Conservation (phyloP, 2,888 invertebrate genomes). For the Prenolepis imparis region DNA sequence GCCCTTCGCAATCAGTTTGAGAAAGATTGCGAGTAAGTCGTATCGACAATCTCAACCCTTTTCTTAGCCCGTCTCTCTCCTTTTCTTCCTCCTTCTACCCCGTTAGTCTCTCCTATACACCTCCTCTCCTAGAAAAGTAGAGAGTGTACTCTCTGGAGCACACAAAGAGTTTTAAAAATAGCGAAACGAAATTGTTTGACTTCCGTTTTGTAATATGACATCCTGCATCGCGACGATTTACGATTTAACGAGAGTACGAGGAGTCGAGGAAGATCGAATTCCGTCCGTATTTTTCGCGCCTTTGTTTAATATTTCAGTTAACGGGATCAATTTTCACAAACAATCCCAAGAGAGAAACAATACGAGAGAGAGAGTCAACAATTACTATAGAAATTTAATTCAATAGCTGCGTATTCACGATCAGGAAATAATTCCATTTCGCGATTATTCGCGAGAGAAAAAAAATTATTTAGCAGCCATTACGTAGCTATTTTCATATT, state of each 20-base stretch:
- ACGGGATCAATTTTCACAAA: not conserved
- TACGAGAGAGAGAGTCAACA: not conserved
- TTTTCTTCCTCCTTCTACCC: not conserved
- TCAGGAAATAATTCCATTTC: not conserved
- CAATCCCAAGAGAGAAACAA: not conserved
- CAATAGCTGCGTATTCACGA: not conserved
- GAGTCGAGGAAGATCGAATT: not conserved
- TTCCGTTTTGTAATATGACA: not conserved
- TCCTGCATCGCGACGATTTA: not conserved
- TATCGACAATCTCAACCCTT: constrained; percentile 60
- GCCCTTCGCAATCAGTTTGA: constrained; percentile 67
- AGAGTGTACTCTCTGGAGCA: constrained; percentile 1
- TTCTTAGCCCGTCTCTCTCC: constrained; percentile 17
- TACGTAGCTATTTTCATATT: not conserved
- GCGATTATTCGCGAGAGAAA: not conserved
- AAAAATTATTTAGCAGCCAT: not conserved
- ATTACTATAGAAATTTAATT: constrained; percentile 38
- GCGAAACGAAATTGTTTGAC: not conserved
- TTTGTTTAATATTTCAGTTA: constrained; percentile 27
- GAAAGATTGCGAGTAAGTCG: constrained; percentile 60
- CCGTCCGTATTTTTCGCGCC: not conserved
- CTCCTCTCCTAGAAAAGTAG: not conserved
- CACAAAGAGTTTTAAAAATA: not conserved
- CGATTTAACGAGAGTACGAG: constrained; percentile 18
- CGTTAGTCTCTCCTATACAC: constrained; percentile 4